These are phyloP conservation scores for Chrysochloris asiatica DNA, from an alignment of 2,113 vertebrate genomes.

Conservation along the genomic window DNA sequence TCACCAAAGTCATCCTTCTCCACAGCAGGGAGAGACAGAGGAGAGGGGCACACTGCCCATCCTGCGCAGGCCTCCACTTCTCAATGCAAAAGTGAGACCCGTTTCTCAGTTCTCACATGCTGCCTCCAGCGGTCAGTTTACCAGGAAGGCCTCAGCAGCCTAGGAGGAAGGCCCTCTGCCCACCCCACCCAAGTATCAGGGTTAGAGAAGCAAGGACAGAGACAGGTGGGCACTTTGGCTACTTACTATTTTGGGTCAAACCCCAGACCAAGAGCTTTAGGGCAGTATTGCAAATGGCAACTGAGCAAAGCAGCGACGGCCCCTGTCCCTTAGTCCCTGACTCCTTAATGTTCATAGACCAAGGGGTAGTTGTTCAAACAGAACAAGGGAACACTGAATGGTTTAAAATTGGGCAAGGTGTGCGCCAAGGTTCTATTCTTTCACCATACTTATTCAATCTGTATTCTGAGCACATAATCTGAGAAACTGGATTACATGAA, in stretches of 20 bases:
- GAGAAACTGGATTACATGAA: too few relatives aligned
- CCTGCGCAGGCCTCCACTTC: too few relatives aligned
- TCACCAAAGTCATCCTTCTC: too few relatives aligned
- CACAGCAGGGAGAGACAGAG: too few relatives aligned
- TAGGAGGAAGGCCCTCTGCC: constrained; percentile 75
- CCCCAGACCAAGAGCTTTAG: background rate
- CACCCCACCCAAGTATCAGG: constrained; percentile 82
- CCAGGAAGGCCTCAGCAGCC: constrained; percentile 84
- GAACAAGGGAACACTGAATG: too few relatives aligned
- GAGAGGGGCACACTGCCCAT: background rate
- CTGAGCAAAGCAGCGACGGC: background rate
- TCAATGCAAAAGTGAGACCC: too few relatives aligned
- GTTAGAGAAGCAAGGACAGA: constrained; percentile 72
- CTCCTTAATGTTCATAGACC: too few relatives aligned
- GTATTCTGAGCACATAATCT: too few relatives aligned
- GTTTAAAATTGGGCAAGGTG: too few relatives aligned
- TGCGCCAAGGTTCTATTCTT: too few relatives aligned
- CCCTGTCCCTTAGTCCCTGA: background rate
- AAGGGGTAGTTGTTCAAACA: too few relatives aligned
- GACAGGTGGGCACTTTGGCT: background rate
- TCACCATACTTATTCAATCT: too few relatives aligned
- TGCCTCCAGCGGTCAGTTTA: background rate
- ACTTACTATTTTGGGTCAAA: background rate
- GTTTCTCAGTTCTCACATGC: background rate
- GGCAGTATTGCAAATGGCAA: background rate